phyloP scores from a whole-genome alignment of 1,140 invertebrate species.

The Daktulosphaira vitifoliae region DNA sequence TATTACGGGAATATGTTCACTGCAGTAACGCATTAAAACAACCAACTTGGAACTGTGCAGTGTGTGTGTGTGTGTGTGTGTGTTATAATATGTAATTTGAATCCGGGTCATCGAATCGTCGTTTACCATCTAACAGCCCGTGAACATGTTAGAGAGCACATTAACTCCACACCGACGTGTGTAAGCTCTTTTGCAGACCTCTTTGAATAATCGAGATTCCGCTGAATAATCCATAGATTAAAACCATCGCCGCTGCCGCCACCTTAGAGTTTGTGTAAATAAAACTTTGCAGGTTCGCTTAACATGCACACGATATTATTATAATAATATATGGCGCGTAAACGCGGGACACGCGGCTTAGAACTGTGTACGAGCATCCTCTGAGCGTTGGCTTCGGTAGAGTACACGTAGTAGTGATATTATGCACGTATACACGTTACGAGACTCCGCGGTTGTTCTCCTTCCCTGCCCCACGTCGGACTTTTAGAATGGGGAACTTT shows the following conservation, averaged over 20 bases:
- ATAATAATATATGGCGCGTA: not conserved
- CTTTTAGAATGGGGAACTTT: no score
- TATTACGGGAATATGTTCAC: conserved; percentile 15
- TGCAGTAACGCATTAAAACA: conserved; percentile 1
- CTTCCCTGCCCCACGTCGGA: no score
- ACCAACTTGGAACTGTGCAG: not conserved
- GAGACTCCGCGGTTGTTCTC: no score
- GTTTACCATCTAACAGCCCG: conserved; percentile 21
- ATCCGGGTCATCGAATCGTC: conserved; percentile 15
- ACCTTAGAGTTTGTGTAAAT: not conserved
- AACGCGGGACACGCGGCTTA: no score
- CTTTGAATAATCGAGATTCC: conserved; percentile 11
- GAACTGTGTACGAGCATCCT: no score
- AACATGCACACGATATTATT: not conserved
- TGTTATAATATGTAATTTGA: conserved; percentile 18
- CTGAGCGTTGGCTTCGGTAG: no score
- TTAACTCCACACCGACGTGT: not conserved
- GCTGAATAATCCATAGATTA: conserved; percentile 17
- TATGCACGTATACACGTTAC: no score
- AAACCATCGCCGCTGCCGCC: not conserved
- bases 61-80: no score
- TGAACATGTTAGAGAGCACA: conserved; percentile 15
- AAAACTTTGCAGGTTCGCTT: not conserved
- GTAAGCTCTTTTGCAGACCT: not conserved
- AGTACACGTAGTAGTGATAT: no score